phyloP scores from a whole-genome alignment of 2,113 vertebrate species.

The Tetrax tetrax region DNA sequence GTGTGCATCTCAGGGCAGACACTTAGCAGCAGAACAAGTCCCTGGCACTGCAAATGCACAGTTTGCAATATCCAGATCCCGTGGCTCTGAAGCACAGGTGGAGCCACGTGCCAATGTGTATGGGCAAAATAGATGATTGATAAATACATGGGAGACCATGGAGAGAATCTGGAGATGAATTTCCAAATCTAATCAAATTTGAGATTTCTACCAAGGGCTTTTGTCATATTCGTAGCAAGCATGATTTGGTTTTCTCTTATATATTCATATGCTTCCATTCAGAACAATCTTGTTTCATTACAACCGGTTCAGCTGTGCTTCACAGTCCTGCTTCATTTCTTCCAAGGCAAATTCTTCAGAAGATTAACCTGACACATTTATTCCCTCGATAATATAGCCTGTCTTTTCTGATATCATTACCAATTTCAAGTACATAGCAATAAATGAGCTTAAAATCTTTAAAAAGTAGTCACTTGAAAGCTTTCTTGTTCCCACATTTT shows the following conservation, averaged over 20 bases:
- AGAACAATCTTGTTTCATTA: constrained; percentile 46
- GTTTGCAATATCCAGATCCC: background rate
- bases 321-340: constrained; percentile 60
- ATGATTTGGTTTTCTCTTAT: constrained; percentile 7
- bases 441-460: constrained; percentile 14
- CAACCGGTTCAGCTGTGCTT: background rate
- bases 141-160: background rate
- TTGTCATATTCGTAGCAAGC: background rate
- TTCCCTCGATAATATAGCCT: constrained; percentile 53
- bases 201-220: background rate
- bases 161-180: background rate
- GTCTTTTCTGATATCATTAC: constrained; percentile 61
- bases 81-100: background rate
- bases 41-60: fast-evolving
- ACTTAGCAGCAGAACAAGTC: background rate
- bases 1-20: background rate
- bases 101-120: fast-evolving
- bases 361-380: constrained; percentile 74
- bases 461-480: constrained; percentile 24
- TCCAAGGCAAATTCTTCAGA: constrained; percentile 58
- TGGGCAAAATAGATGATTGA: background rate
- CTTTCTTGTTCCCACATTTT: constrained; percentile 20
- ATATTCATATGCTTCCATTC: constrained; percentile 42
- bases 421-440: constrained; percentile 51
- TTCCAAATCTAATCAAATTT: constrained; percentile 5